Percentiles rank a stretch among this genome's conserved stretches.
phyloP scores from a whole-genome alignment of 1,140 invertebrate genomes.

The Leguminivora glycinivorella region DNA sequence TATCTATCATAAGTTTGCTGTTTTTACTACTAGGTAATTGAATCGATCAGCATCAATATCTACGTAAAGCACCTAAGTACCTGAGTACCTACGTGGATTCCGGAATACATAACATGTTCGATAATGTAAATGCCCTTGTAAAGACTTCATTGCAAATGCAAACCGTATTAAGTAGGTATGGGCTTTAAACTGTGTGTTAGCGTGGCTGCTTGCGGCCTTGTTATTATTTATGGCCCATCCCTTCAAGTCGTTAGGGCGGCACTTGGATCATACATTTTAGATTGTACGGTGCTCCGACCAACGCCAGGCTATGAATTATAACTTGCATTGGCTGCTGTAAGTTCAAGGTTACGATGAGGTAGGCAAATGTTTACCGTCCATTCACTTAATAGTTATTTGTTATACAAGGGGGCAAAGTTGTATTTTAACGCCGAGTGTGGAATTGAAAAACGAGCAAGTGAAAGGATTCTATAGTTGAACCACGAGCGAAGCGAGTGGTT shows the following conservation, averaged over 20 bases:
- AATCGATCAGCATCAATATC: too few species aligned
- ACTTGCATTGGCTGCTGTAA: neutral
- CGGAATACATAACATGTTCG: too few species aligned
- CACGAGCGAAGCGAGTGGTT: too few species aligned
- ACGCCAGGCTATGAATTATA: neutral
- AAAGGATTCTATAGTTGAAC: too few species aligned
- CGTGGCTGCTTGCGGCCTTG: neutral
- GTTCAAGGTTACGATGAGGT: neutral
- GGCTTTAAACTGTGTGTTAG: neutral
- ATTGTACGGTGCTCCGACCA: neutral
- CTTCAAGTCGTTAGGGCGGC: constrained; percentile 1
- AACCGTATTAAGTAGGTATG: neutral
- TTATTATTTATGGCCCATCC: constrained; percentile 7
- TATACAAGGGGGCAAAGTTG: too few species aligned
- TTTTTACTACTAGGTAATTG: too few species aligned
- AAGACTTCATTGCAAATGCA: neutral
- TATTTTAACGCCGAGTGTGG: too few species aligned
- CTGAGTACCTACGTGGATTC: too few species aligned
- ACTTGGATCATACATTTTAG: constrained; percentile 2
- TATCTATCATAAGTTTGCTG: too few species aligned
- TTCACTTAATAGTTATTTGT: neutral
- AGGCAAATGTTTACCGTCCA: neutral
- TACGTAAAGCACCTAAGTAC: too few species aligned
- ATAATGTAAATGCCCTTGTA: neutral
- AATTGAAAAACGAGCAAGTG: too few species aligned